These are phyloP conservation scores for Caradrina clavipalpis DNA, from an alignment of 2,888 invertebrate genomes.

Conservation along the genomic window DNA sequence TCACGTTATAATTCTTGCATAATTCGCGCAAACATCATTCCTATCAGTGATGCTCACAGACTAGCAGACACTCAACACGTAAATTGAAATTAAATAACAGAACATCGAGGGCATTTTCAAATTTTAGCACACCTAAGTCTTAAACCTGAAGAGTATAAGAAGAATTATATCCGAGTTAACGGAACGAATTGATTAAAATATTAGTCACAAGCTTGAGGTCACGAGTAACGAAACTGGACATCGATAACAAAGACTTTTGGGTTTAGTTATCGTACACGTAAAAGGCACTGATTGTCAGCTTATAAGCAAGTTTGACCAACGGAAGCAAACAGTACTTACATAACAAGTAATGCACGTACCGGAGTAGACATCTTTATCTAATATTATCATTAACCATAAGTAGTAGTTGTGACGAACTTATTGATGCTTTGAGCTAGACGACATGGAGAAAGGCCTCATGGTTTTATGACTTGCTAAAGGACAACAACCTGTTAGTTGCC, in stretches of 20 bases:
- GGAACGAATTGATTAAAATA: conserved; percentile 61
- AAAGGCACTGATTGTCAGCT: conserved; percentile 76
- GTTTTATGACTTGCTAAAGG: conserved; percentile 23
- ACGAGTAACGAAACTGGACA: conserved; percentile 53
- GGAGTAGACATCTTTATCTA: conserved; percentile 20
- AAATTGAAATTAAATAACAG: conserved; percentile 57
- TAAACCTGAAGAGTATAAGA: conserved; percentile 45
- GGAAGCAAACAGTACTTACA: conserved; percentile 15
- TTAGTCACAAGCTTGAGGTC: conserved; percentile 51
- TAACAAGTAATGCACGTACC: conserved; percentile 5
- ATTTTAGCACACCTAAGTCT: conserved; percentile 42
- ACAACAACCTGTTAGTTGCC: conserved; percentile 13
- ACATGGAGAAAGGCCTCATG: conserved; percentile 36
- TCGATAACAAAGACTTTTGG: conserved; percentile 59
- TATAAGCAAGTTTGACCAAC: conserved; percentile 54
- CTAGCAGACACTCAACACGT: conserved; percentile 87
- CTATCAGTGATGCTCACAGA: conserved; percentile 90
- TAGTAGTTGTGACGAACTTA: conserved; percentile 26
- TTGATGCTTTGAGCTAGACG: conserved; percentile 52
- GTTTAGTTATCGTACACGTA: conserved; percentile 67
- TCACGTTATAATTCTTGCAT: conserved; percentile 87
- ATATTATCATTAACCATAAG: conserved; percentile 19
- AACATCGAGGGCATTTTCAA: conserved; percentile 43
- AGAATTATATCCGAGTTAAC: conserved; percentile 36
- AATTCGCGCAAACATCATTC: conserved; percentile 90